Evolutionary conservation across 2,113 vertebrate genomes (phyloP).

Genomic region (Hydropotes inermis): DNA sequence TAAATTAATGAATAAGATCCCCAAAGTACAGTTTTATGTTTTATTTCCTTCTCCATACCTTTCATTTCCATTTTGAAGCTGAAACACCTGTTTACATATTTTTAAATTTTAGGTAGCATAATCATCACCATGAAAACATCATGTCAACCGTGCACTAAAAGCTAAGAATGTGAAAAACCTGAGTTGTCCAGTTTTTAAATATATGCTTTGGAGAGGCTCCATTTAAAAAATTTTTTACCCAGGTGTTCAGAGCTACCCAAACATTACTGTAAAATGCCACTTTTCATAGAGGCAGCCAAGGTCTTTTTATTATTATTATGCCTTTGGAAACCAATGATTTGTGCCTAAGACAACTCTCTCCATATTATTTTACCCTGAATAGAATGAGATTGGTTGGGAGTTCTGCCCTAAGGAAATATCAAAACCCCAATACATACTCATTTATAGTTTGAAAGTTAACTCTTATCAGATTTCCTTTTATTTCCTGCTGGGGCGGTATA

Average conservation of each 20-base stretch:
- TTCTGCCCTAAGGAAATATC: constrained; percentile 53
- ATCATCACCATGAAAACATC: neutral
- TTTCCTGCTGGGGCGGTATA: constrained; percentile 71
- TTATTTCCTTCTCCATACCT: neutral
- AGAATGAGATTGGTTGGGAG: constrained; percentile 15
- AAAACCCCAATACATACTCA: constrained; percentile 52
- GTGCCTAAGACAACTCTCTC: constrained; percentile 35
- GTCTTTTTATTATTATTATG: neutral
- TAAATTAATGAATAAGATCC: constrained; percentile 6
- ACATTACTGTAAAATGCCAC: constrained; percentile 12
- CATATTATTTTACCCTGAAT: constrained; percentile 26
- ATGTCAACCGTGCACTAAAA: neutral
- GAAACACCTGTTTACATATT: neutral
- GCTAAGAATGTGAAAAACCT: neutral
- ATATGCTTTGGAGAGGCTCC: neutral
- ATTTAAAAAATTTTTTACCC: neutral
- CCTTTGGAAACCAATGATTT: constrained; percentile 50
- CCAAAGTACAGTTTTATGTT: neutral
- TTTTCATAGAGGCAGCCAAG: constrained; percentile 3
- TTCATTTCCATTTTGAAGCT: neutral
- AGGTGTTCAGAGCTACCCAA: constrained; percentile 8
- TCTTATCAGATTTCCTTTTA: constrained; percentile 72
- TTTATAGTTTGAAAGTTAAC: constrained; percentile 62
- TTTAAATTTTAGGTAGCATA: neutral
- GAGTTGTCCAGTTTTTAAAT: neutral